phyloP scores from a whole-genome alignment of 2,113 vertebrate genomes.

The Seriola aureovittata region DNA sequence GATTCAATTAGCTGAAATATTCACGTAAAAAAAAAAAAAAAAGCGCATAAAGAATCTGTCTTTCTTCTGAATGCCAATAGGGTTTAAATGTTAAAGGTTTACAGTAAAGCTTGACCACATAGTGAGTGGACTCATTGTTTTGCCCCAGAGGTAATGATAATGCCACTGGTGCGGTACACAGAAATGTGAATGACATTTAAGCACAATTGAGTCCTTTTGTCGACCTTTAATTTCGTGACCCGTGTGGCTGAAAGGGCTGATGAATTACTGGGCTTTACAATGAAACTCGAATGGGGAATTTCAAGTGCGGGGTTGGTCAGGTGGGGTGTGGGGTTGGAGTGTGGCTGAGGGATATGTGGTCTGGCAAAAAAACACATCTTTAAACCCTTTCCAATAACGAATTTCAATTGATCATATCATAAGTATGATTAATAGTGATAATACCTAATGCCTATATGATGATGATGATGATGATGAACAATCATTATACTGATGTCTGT shows the following conservation, averaged over 20 bases:
- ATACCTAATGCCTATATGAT: too few relatives aligned
- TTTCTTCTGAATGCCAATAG: constrained; percentile 36
- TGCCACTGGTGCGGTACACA: neutral
- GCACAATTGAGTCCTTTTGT: constrained; percentile 27
- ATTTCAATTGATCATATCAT: neutral
- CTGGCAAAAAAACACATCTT: neutral
- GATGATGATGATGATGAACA: neutral
- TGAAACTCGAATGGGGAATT: constrained; percentile 4
- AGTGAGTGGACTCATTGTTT: constrained; percentile 7
- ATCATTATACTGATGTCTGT: neutral
- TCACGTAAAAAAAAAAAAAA: neutral
- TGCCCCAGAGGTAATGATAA: constrained; percentile 35
- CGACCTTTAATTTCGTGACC: constrained; percentile 28
- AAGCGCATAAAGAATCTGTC: neutral
- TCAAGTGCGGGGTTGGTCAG: neutral
- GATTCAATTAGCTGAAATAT: neutral
- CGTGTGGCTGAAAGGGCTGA: constrained; percentile 15
- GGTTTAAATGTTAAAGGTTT: constrained; percentile 46
- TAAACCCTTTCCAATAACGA: neutral
- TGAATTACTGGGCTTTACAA: constrained; percentile 20
- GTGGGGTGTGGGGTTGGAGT: neutral
- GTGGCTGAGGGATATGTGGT: neutral
- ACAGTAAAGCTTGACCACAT: constrained; percentile 12
- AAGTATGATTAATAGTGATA: too few relatives aligned
- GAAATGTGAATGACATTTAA: constrained; percentile 50